Evolutionary conservation across 2,797 vertebrate genomes (phyloP).

Genomic region (Helostoma temminkii): DNA sequence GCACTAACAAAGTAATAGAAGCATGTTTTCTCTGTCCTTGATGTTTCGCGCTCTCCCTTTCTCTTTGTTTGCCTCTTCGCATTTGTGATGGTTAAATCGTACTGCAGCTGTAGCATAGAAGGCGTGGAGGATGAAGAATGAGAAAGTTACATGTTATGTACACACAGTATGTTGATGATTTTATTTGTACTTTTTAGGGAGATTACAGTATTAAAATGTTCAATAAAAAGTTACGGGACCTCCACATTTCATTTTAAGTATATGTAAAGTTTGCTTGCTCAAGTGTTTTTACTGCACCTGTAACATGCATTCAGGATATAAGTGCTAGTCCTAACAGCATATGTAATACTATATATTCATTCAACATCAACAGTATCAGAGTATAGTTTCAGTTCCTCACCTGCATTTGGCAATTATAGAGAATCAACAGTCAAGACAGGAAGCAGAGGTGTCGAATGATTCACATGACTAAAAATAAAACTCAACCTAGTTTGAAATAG

Average conservation of each 20-base stretch:
- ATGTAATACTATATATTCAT: neutral
- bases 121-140: slow-evolving; percentile 70
- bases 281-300: slow-evolving; percentile 4
- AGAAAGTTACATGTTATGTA: slow-evolving; percentile 72
- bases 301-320: neutral
- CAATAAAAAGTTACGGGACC: slow-evolving; percentile 30
- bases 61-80: slow-evolving; percentile 70
- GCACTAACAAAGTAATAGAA: slow-evolving; percentile 69
- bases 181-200: slow-evolving; percentile 78
- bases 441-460: neutral
- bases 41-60: slow-evolving; percentile 63
- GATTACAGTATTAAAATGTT: slow-evolving; percentile 76
- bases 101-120: slow-evolving; percentile 77
- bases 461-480: neutral
- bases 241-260: slow-evolving; percentile 24
- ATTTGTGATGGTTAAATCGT: slow-evolving; percentile 73
- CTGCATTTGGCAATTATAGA: neutral
- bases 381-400: neutral
- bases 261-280: neutral
- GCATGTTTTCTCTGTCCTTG: slow-evolving; percentile 73
- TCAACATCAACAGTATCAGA: too few species aligned
- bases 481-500: neutral
- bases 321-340: neutral
- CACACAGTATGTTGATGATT: slow-evolving; percentile 73
- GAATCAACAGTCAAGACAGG: neutral